Base-by-base conservation (phyloP, 2,797 vertebrate genomes). In the Melanotaenia trifasciata region DNA sequence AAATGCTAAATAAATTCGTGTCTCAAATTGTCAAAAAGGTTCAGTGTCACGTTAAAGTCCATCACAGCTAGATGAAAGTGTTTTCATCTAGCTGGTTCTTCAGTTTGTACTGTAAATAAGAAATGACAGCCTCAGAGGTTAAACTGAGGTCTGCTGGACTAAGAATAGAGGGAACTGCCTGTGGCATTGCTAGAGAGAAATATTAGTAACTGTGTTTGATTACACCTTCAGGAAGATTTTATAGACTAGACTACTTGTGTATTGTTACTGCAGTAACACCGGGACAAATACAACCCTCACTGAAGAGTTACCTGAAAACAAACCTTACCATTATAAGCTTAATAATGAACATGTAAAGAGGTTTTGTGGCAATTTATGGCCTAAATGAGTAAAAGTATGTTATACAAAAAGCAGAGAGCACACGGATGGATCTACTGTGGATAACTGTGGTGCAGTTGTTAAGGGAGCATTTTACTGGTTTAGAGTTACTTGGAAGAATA, bases 21-120 rank as follows among this genome's bases (percentile, higher is more conserved):
- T 18, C 5, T 56, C 53, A 30, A 64, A 51, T 47, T 74, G n/a
- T 54, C 13, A 33, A 14, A 36, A 56, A 45, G 51, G 16, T 63
- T 45, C 6, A 9, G 20, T 32, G 28, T 58, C 28, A 16, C 0
- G 3, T 26, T 26, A 13, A 14, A 4, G 8, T 20, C 6, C 0
- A 40, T 28, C 10, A 36, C 22, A 20, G 16, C 28, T 30, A 30
- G 28, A 30, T 30, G 28, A 30, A 47, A n/a, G 43, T 45, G 43
- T 45, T 5, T 20, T 18, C 16, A 45, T 3, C 4, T 5, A 43
- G 14, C 40, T 18, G 14, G 5, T 43, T 43, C 43, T 20, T 18
- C 8, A 4, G 14, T 45, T 20, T 45, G 5, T n/a, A 20, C 45
- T 9, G 20, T 50, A 50, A n/a, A 9, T 50, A n/a, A 20, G 20